Evolutionary conservation across 2,797 vertebrate genomes (phyloP).

Genomic region (Urocyon cinereoargenteus): DNA sequence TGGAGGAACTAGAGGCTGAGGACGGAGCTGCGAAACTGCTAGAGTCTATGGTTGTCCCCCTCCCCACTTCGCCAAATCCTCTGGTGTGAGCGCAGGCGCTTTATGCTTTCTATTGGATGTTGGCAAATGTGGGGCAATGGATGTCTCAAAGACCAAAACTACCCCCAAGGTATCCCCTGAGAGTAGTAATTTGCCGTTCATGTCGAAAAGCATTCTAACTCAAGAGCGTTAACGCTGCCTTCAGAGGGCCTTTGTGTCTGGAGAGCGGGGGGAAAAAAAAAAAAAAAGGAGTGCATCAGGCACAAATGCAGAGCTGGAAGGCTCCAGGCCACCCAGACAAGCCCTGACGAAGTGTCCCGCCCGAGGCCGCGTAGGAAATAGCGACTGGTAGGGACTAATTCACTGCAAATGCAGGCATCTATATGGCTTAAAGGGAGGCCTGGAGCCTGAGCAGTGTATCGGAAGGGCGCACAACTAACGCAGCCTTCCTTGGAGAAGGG

Average conservation of each 20-base stretch:
- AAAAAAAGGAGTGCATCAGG: background rate
- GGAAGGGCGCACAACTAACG: too few relatives aligned
- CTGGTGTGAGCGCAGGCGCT: rapidly evolving
- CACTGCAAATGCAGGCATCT: background rate
- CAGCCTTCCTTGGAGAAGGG: background rate
- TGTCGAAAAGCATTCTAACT: background rate
- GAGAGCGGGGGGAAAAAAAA: rapidly evolving
- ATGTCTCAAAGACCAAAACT: background rate
- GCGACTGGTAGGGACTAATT: rapidly evolving
- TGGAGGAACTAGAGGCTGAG: background rate
- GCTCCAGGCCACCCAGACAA: rapidly evolving
- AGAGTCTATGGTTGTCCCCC: background rate
- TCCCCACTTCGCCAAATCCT: background rate
- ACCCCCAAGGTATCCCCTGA: background rate
- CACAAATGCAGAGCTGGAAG: background rate
- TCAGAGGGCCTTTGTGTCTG: background rate
- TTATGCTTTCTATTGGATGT: background rate
- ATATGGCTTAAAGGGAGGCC: too few relatives aligned
- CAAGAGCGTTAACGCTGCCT: background rate
- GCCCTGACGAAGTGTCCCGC: background rate
- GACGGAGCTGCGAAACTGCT: background rate
- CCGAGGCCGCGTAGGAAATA: background rate
- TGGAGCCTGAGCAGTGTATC: background rate
- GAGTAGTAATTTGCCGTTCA: background rate
- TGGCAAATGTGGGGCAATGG: rapidly evolving